A percentile compares a stretch with the other conserved stretches of the same genome.
Evolutionary conservation across 2,888 invertebrate species (phyloP).

Genomic region (Xestia c-nigrum): DNA sequence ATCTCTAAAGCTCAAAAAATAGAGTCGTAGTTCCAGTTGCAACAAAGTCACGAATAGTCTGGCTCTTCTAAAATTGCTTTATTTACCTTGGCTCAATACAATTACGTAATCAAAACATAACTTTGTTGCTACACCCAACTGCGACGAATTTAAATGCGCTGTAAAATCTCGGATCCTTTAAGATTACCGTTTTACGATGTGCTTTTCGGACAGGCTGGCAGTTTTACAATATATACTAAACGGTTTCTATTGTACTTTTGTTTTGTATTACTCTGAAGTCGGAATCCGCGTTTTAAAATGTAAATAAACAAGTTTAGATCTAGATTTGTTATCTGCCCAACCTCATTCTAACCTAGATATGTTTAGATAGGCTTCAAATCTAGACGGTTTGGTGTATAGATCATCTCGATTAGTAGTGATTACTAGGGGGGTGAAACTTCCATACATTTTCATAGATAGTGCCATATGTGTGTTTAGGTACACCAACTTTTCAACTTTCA

Average conservation of each 20-base stretch:
- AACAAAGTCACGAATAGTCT: too few relatives aligned
- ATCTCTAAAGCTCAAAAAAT: too few relatives aligned
- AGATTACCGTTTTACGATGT: slow-evolving; percentile 10
- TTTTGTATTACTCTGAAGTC: not conserved
- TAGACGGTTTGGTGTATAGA: too few relatives aligned
- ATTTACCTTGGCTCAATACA: not conserved
- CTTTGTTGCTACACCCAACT: not conserved
- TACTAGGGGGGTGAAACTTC: too few relatives aligned
- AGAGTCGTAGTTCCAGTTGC: not conserved
- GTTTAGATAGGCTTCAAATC: not conserved
- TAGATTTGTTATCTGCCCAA: not conserved
- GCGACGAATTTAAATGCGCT: slow-evolving; percentile 10
- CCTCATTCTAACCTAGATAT: not conserved
- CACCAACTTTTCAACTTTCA: too few relatives aligned
- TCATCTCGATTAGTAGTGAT: too few relatives aligned
- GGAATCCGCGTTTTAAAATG: not conserved
- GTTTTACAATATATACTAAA: not conserved
- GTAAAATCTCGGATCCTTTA: slow-evolving; percentile 2
- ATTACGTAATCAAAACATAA: not conserved
- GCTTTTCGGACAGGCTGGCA: not conserved
- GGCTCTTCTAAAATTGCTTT: not conserved
- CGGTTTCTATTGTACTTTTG: not conserved
- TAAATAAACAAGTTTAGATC: not conserved
- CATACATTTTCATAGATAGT: too few relatives aligned
- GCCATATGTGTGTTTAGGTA: too few relatives aligned